Percentiles rank a stretch among this genome's conserved stretches.
Conservation (phyloP, 53 echinoderm and acorn worm species). For the Arbacia lixula region DNA sequence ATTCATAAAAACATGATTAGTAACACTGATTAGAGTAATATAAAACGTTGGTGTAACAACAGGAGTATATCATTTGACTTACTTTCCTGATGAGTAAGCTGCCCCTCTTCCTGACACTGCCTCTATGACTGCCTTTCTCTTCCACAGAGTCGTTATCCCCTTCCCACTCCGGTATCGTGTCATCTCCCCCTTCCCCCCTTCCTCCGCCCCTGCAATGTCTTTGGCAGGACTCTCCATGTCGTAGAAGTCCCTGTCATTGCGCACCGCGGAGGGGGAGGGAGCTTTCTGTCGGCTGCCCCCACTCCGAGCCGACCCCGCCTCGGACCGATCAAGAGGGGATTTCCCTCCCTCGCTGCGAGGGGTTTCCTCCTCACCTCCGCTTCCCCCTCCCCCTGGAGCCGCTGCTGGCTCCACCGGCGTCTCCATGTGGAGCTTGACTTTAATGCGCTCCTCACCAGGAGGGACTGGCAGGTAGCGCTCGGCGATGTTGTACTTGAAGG, state of each 20-base stretch:
- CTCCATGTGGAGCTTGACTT: slow-evolving; percentile 38
- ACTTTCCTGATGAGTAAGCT: slow-evolving; percentile 13
- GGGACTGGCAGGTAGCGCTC: slow-evolving; percentile 86
- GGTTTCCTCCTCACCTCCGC: background rate
- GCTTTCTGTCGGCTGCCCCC: no score
- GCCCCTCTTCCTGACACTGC: background rate
- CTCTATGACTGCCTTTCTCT: no score
- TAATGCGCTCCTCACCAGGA: slow-evolving; percentile 37
- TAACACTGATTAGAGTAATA: no score
- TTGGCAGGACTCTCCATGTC: slow-evolving; percentile 41
- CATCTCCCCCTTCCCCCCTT: slow-evolving; percentile 2
- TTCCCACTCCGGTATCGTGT: slow-evolving; percentile 62
- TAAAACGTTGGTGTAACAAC: background rate
- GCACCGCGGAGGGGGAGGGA: no score
- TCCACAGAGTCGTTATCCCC: slow-evolving; percentile 39
- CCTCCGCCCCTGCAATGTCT: slow-evolving; percentile 7
- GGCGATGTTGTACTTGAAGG: slow-evolving; percentile 98
- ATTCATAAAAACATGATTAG: no score
- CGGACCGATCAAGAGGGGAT: background rate
- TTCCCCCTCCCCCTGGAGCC: background rate
- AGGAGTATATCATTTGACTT: background rate
- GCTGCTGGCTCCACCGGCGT: background rate
- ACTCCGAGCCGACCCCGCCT: background rate
- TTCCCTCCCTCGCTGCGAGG: background rate
- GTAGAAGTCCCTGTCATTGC: slow-evolving; percentile 48